A percentile compares a stretch with the other conserved stretches of the same genome.
These are phyloP conservation scores for Semnornis frantzii DNA, from an alignment of 2,113 vertebrate genomes.

Conservation along the genomic window DNA sequence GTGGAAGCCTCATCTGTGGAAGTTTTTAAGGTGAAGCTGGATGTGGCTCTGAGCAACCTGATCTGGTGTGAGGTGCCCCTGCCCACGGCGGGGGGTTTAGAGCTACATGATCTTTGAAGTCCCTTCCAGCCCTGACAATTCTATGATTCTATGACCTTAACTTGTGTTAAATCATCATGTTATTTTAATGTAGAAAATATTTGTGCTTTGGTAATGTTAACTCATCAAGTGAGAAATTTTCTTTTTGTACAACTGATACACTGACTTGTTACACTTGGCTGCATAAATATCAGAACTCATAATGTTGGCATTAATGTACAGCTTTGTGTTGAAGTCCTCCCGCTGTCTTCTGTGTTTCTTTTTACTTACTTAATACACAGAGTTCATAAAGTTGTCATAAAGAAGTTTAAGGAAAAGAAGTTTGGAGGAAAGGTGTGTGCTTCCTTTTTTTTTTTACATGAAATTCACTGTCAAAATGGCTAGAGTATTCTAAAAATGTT, in stretches of 20 bases:
- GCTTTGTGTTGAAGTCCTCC: neutral
- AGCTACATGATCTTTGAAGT: too few species aligned
- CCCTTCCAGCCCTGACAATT: too few species aligned
- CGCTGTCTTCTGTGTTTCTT: neutral
- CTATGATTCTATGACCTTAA: too few species aligned
- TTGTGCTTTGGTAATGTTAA: fast-evolving
- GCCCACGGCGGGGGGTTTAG: too few species aligned
- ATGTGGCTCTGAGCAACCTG: too few species aligned
- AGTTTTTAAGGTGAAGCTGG: too few species aligned
- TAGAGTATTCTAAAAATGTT: neutral
- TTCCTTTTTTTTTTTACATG: neutral
- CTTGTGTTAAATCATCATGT: neutral
- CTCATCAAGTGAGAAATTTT: neutral
- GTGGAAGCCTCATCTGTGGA: too few species aligned
- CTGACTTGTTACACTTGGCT: neutral
- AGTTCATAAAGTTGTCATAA: neutral
- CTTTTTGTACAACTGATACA: neutral
- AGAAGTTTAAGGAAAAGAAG: neutral
- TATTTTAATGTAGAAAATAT: neutral
- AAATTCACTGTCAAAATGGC: neutral
- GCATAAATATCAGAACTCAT: neutral
- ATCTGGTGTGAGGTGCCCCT: too few species aligned
- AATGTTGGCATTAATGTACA: neutral
- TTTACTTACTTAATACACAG: neutral
- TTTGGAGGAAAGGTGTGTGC: neutral